Conservation (phyloP, 2,797 vertebrate species). For the Sebastes baramenuke region DNA sequence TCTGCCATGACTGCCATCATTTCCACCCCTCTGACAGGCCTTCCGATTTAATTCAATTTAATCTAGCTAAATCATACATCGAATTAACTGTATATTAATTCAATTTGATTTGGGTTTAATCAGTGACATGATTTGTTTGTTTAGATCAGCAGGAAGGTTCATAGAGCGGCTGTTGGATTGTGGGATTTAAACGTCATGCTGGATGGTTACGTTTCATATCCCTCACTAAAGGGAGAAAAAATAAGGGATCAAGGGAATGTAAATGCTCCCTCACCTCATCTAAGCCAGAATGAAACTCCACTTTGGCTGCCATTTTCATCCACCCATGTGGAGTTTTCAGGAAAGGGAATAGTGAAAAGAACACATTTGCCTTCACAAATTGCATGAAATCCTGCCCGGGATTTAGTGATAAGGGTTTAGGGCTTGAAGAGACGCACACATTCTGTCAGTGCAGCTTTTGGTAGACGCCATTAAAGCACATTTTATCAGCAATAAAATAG, state of each 20-base stretch:
- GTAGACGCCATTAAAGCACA: slow-evolving; percentile 29
- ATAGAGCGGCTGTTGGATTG: slow-evolving; percentile 41
- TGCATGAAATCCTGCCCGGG: slow-evolving; percentile 62
- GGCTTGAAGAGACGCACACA: slow-evolving; percentile 26
- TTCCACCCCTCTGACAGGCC: slow-evolving; percentile 32
- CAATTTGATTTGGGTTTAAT: slow-evolving; percentile 50
- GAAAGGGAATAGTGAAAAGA: slow-evolving; percentile 53
- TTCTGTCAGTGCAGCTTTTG: slow-evolving; percentile 33
- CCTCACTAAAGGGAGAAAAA: slow-evolving; percentile 53
- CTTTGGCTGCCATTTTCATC: slow-evolving; percentile 65
- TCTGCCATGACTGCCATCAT: slow-evolving; percentile 22
- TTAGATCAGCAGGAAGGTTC: slow-evolving; percentile 45
- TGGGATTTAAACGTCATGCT: slow-evolving; percentile 56
- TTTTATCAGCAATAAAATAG: slow-evolving; percentile 33
- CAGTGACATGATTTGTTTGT: slow-evolving; percentile 55
- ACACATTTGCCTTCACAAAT: slow-evolving; percentile 64
- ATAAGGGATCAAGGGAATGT: slow-evolving; percentile 70
- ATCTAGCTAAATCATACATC: slow-evolving; percentile 40
- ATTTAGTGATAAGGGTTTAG: slow-evolving; percentile 51
- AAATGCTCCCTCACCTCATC: slow-evolving; percentile 73
- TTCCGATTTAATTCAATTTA: slow-evolving; percentile 46
- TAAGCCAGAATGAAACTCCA: slow-evolving; percentile 69
- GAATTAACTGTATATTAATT: slow-evolving; percentile 51
- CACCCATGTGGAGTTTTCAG: slow-evolving; percentile 59
- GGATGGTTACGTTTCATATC: slow-evolving; percentile 59